Percentiles rank a stretch among this genome's conserved stretches.
phyloP scores from a whole-genome alignment of 2,888 invertebrate species.

The Girardia tigrina region DNA sequence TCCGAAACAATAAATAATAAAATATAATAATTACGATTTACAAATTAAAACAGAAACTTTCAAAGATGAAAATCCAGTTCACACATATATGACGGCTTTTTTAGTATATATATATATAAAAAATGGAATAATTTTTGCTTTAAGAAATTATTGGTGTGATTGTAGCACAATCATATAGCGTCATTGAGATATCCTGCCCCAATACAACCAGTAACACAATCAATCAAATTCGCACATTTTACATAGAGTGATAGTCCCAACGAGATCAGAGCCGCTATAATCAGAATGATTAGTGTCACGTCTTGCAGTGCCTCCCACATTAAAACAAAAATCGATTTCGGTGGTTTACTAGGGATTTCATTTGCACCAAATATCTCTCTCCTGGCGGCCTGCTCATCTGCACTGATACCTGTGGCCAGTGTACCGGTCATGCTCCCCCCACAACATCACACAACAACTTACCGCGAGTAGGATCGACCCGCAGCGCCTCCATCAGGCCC shows the following conservation, averaged over 20 bases:
- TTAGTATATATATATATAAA: no score
- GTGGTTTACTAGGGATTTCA: constrained; percentile 94
- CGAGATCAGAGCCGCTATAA: constrained; percentile 92
- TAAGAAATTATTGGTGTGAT: no score
- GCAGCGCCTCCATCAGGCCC: background rate
- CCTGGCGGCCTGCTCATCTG: constrained; percentile 58
- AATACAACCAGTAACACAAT: no score
- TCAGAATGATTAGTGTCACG: constrained; percentile 92
- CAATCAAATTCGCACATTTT: no score
- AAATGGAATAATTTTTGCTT: no score
- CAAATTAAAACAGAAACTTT: no score
- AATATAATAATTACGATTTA: no score
- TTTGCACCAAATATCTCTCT: constrained; percentile 92
- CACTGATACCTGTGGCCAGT: constrained; percentile 51
- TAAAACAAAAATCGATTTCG: constrained; percentile 91
- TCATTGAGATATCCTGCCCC: no score
- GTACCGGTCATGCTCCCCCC: background rate
- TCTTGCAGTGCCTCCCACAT: constrained; percentile 99
- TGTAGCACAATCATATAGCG: no score
- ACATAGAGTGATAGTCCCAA: constrained; percentile 65
- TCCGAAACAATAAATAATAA: no score
- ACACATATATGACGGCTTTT: no score
- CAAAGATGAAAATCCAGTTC: no score
- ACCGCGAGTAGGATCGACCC: background rate
- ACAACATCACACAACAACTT: background rate